Base-by-base conservation (phyloP, 2,888 invertebrate genomes). In the Eristalinus sepulchralis region DNA sequence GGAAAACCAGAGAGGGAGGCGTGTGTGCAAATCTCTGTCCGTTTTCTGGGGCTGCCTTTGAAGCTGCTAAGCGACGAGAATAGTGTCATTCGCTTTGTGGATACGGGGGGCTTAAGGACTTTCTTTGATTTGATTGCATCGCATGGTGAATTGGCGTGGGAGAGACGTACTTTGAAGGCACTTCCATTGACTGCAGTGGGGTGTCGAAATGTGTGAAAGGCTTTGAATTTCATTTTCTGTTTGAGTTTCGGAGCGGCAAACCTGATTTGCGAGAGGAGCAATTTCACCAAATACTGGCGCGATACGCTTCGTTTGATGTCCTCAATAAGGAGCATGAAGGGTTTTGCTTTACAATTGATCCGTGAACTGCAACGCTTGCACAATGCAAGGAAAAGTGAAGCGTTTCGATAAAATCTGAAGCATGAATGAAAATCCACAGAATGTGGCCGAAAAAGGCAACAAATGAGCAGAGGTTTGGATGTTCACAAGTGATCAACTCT, bases 1-100 rank as follows among this genome's bases (percentile, higher is more conserved):
- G 79, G 79, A 66, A 75, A 3, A 17, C 39, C 39, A 47, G 39
- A 3, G 39, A n/a, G n/a, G 3, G 39, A 6, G 17, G 47, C 17
- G 17, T 47, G 47, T 47, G 47, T 47, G 47, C 47, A 47, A 47
- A 47, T 47, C 17, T 47, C 17, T 47, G 47, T 47, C 47, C 17
- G 47, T 47, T 47, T 47, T 47, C n/a, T 5, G 8, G 47, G 47
- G 47, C 17, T 47, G 47, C 47, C 47, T 47, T 47, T 47, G 47
- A 47, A 17, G 47, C 47, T 47, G 47, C 17, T 47, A 47, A 47
- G 47, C 47, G 47, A 47, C 8, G 47, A 47, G 47, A 47, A 17
- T 17, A 47, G 47, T 47, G 47, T 47, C 47, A 47, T 17, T 47
- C 17, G 47, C 47, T 47, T 17, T 47, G 47, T 8, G 47, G 47